Base-by-base conservation (phyloP, 2,797 vertebrate species). In the Gallinago nigripennis region DNA sequence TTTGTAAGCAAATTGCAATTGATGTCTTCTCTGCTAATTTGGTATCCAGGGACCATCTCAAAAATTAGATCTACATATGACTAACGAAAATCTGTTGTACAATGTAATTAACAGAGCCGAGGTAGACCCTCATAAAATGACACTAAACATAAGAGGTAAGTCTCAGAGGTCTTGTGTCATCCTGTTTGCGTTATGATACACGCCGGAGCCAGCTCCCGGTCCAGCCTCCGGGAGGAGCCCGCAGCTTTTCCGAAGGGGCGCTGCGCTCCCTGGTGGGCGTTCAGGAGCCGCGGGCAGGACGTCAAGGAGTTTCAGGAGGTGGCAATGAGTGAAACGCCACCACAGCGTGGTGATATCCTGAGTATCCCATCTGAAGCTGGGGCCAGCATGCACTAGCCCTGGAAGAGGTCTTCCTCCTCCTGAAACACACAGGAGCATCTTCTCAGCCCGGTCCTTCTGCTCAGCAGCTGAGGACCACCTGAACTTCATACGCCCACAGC, bases 21-120 rank as follows among this genome's bases (percentile, higher is more conserved):
- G 73, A 95, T 82, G 57, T 88, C 76, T 91, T 88, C 82, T 70
- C 91, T 37, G 27, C 64, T 95, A 92, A 92, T 90, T 94, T 78
- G 72, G 86, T 85, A 79, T 60, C 72, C 1, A 71, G 93, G 94
- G 93, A 89, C 64, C 50, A 51, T 64, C 75, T 78, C 50, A 81
- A 85, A 92, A 95, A 96, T 94, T 71, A 95, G 75, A 86, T 95
- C 85, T 90, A 39, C 45, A 82, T 71, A 91, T 94, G 92, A 95
- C 82, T 94, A 91, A 96, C 16, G 2, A 79, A 96, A 94, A 88
- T 60, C 50, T 82, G 77, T 33, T 79, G 56, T 12, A 23, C 56
- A 53, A 76, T 72, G 31, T 58, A 84, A 83, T 93, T 95, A 92
- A 64, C 66, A 33, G 51, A 95, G 72, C 56, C 3, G 41, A 95